Evolutionary conservation across 2,797 vertebrate species (phyloP).

Genomic region (Alexandromys oeconomus): DNA sequence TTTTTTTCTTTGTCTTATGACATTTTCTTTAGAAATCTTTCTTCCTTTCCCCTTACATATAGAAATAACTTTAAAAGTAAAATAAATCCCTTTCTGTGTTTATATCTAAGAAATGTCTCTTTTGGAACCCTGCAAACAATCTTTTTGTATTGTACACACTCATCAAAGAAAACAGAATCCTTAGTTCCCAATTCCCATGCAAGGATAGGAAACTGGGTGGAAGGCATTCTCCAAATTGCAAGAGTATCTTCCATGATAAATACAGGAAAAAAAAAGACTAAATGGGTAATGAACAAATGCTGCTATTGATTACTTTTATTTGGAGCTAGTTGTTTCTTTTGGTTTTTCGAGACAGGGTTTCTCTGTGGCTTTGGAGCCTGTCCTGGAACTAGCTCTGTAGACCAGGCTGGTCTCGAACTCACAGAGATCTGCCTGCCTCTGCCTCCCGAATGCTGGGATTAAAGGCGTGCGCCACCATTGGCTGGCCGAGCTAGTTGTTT

Average conservation of each 20-base stretch:
- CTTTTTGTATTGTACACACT: neutral
- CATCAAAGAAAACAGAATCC: neutral
- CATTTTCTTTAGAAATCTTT: neutral
- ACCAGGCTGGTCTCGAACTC: too few species aligned
- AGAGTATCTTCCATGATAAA: neutral
- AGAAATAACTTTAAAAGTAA: constrained; percentile 7
- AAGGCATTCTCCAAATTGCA: neutral
- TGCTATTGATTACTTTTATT: neutral
- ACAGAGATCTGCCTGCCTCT: too few species aligned
- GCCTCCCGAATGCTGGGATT: too few species aligned
- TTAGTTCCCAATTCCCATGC: too few species aligned
- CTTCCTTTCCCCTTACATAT: neutral
- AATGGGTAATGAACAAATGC: neutral
- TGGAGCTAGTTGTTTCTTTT: neutral
- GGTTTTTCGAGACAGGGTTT: too few species aligned
- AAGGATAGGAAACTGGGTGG: accelerated
- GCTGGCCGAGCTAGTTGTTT: neutral
- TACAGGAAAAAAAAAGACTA: neutral
- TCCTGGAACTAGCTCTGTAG: too few species aligned
- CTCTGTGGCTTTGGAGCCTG: too few species aligned
- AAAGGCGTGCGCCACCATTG: too few species aligned
- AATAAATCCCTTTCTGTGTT: neutral
- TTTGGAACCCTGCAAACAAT: neutral
- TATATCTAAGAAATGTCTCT: neutral
- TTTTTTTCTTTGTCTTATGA: neutral